These are phyloP conservation scores for Peribatodes rhomboidaria DNA, from an alignment of 2,888 invertebrate genomes.

Conservation along the genomic window DNA sequence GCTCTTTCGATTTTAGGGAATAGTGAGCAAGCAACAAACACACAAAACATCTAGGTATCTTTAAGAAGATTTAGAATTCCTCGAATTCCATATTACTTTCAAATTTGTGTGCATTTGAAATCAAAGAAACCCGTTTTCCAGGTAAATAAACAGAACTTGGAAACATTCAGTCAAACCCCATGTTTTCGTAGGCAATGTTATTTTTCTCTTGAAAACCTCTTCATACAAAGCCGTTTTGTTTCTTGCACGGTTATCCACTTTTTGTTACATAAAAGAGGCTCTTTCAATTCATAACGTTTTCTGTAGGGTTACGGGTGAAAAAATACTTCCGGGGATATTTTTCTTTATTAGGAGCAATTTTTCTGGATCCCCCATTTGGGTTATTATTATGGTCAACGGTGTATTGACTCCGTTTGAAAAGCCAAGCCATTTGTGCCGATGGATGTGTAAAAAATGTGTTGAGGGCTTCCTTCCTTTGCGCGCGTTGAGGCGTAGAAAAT, in stretches of 20 bases:
- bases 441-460: conserved; percentile 2
- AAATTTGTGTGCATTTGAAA: too few relatives aligned
- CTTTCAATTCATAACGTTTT: conserved; percentile 36
- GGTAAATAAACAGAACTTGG: not conserved
- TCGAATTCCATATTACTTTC: too few relatives aligned
- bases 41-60: too few relatives aligned
- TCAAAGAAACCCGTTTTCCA: not conserved
- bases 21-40: too few relatives aligned
- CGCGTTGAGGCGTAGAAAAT: not conserved
- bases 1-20: too few relatives aligned
- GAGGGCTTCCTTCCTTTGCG: conserved; percentile 1
- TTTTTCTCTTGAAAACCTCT: conserved; percentile 28
- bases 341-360: conserved; percentile 38
- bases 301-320: conserved; percentile 27
- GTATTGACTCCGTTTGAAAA: conserved; percentile 33
- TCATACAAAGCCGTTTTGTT: conserved; percentile 30
- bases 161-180: conserved; percentile 6
- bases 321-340: conserved; percentile 30
- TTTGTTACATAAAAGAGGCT: conserved; percentile 34
- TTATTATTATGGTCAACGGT: conserved; percentile 37
- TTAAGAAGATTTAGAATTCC: too few relatives aligned
- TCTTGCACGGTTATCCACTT: conserved; percentile 34
- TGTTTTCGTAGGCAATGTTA: conserved; percentile 22
- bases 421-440: conserved; percentile 19
- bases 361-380: conserved; percentile 31